Conservation (phyloP, 2,797 vertebrate species). For the Oceanodroma leucorhoa region DNA sequence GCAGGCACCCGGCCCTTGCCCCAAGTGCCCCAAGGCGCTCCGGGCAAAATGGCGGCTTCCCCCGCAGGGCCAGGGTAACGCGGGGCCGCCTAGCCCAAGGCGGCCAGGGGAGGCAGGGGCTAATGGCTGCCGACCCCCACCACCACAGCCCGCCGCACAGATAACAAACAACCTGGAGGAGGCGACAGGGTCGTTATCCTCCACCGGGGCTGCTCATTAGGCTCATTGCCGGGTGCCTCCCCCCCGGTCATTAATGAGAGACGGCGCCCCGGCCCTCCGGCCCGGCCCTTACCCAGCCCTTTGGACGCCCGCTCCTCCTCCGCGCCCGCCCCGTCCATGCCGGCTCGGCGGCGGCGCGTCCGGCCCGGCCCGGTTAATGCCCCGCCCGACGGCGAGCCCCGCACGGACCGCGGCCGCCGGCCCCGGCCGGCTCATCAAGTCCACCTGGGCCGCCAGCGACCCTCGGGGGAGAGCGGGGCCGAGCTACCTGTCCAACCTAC, state of each 20-base stretch:
- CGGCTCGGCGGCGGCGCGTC: fast-evolving
- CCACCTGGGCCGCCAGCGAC: neutral
- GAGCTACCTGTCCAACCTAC: fast-evolving
- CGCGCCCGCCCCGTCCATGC: neutral
- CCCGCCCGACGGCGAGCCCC: neutral
- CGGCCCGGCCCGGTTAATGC: neutral
- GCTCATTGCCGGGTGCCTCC: neutral
- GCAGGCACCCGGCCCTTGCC: fast-evolving
- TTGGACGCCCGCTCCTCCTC: neutral
- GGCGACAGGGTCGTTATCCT: neutral
- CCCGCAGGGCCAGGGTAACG: fast-evolving
- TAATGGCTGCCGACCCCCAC: neutral
- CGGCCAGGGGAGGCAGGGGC: fast-evolving
- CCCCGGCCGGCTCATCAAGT: neutral
- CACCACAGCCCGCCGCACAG: neutral
- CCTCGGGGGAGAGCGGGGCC: neutral
- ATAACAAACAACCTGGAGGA: fast-evolving
- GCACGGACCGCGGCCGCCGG: neutral
- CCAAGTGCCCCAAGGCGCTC: fast-evolving
- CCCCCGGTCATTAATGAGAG: neutral
- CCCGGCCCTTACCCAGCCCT: neutral
- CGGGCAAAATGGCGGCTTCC: fast-evolving
- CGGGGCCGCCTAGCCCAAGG: fast-evolving
- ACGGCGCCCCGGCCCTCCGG: fast-evolving
- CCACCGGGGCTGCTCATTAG: neutral